These are phyloP conservation scores for Formica aserva DNA, from an alignment of 2,888 invertebrate genomes.

Conservation along the genomic window DNA sequence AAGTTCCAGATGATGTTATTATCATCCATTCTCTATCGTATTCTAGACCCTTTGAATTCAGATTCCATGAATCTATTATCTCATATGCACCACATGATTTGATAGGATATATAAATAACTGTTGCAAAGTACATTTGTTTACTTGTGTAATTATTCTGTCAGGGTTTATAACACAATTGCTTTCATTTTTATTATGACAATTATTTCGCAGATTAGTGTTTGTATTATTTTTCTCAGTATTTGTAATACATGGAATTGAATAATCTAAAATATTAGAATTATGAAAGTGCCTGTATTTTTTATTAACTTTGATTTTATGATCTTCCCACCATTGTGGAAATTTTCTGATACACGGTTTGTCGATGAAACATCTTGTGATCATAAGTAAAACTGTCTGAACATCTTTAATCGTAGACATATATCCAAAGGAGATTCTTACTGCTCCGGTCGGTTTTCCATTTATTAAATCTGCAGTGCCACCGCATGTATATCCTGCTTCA, in stretches of 20 bases:
- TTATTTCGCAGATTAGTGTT: slow-evolving; percentile 9
- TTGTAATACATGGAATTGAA: not conserved
- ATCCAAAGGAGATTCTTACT: slow-evolving; percentile 96
- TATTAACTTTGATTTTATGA: slow-evolving; percentile 52
- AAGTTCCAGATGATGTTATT: slow-evolving; percentile 92
- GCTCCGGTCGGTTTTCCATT: slow-evolving; percentile 97
- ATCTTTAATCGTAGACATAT: slow-evolving; percentile 92
- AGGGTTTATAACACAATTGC: not conserved
- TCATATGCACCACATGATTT: slow-evolving; percentile 96
- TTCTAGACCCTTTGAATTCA: slow-evolving; percentile 92
- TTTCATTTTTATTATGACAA: not conserved
- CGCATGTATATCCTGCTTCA: slow-evolving; percentile 96
- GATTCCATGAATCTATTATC: slow-evolving; percentile 89
- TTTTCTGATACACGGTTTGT: slow-evolving; percentile 85
- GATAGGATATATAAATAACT: slow-evolving; percentile 93
- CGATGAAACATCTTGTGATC: slow-evolving; percentile 92
- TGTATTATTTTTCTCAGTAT: not conserved
- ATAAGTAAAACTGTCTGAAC: slow-evolving; percentile 91
- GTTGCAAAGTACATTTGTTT: slow-evolving; percentile 78
- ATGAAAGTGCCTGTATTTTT: slow-evolving; percentile 50
- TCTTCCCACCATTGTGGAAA: slow-evolving; percentile 80
- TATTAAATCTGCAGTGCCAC: slow-evolving; percentile 94
- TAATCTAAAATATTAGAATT: slow-evolving; percentile 36
- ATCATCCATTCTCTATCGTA: slow-evolving; percentile 98
- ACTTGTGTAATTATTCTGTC: slow-evolving; percentile 13